These are phyloP conservation scores for Pygmarrhopalites habei DNA, from an alignment of 1,140 invertebrate species.

Conservation along the genomic window DNA sequence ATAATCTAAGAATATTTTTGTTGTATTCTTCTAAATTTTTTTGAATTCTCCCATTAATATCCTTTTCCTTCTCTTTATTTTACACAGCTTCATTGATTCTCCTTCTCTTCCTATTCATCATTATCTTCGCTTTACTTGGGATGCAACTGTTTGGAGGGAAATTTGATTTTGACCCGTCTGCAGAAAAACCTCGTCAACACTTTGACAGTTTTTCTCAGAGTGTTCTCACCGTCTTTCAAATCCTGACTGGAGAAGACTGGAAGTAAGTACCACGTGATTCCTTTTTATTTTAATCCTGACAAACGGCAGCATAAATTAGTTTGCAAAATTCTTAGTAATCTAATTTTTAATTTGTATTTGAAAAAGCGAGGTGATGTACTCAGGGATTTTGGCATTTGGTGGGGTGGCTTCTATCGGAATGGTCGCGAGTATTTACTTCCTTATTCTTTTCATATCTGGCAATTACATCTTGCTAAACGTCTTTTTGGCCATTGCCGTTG, in stretches of 20 bases:
- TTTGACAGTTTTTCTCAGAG: constrained; percentile 84
- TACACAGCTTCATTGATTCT: constrained; percentile 58
- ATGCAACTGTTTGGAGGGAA: constrained; percentile 45
- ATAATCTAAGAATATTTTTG: too few relatives aligned
- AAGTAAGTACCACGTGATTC: too few relatives aligned
- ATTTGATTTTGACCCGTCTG: constrained; percentile 23
- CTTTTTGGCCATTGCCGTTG: constrained; percentile 99
- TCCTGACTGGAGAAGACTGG: constrained; percentile 85
- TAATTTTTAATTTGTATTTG: too few relatives aligned
- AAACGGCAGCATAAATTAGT: too few relatives aligned
- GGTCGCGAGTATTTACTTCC: constrained; percentile 92
- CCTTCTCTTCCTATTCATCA: constrained; percentile 62
- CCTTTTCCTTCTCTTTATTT: too few relatives aligned
- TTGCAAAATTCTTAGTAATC: too few relatives aligned
- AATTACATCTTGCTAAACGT: constrained; percentile 99
- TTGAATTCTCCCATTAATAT: too few relatives aligned
- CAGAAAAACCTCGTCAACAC: constrained; percentile 19
- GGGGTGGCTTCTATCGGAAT: constrained; percentile 80
- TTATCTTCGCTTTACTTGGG: constrained; percentile 62
- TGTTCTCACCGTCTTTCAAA: constrained; percentile 92
- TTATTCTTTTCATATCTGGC: constrained; percentile 97
- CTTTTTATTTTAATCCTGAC: too few relatives aligned
- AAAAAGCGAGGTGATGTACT: constrained; percentile 97
- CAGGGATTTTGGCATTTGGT: constrained; percentile 90
- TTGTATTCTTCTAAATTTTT: too few relatives aligned